Evolutionary conservation across 35 echinoderm and acorn worm genomes (phyloP), one percentile per base, ranked within the genome.

Genomic region (Strongylocentrotus purpuratus): DNA sequence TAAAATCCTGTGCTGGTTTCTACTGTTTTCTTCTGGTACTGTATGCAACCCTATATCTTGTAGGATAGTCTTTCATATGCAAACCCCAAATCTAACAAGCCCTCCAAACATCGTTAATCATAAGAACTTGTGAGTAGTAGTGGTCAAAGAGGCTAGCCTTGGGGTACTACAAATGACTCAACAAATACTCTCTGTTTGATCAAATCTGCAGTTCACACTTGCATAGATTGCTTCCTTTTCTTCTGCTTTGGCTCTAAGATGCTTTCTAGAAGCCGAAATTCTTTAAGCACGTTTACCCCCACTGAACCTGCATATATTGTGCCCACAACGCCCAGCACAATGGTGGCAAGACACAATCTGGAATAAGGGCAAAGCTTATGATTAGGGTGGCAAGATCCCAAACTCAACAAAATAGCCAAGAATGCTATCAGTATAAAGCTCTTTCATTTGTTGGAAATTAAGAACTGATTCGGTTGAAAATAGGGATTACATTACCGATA

Each of bases 401-500:
- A 25, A n/a, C 65, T 78, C 65, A n/a, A 78, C 28, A n/a, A 41
- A 78, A 78, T 78, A 78, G 25, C 65, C 7, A 89, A 89, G 45
- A 89, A 89, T 89, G 87, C 45, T 89, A 89, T 89, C 33, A 17
- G 87, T 46, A 41, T 25, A 41, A 17, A 33, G 32, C 87, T 78
- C 7, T 71, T 78, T 78, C 25, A 89, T 89, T 89, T 89, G 33
- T 89, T 89, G 33, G 33, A 89, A 89, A 89, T 89, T 89, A 89
- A 89, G 87, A 89, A 33, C 33, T 35, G 20, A 89, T 89, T 89
- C 20, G 25, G 45, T 89, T 89, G 33, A 25, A 89, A 33, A 33
- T n/a, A 89, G 87, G 87, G 87, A 89, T 89, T 89, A 89, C 87
- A 89, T 89, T 41, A 89, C 87, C 45, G 20, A 89, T 89, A 89